Conservation (phyloP, 2,113 vertebrate species). For the Osmerus eperlanus region DNA sequence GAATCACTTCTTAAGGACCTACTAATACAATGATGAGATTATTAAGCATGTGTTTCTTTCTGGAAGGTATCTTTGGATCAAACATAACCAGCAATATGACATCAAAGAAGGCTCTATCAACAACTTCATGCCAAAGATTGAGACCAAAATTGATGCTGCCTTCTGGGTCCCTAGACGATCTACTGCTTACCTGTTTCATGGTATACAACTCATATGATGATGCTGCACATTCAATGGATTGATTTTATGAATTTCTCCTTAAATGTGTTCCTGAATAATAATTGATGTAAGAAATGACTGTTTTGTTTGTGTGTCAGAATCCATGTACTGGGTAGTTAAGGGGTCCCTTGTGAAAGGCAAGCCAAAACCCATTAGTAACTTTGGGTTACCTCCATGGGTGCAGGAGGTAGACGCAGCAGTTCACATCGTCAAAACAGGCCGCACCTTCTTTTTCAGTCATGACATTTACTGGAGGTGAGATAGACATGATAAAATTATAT, state of each 20-base stretch:
- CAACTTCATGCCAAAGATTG: conserved; percentile 74
- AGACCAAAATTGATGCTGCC: conserved; percentile 69
- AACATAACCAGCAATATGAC: conserved; percentile 59
- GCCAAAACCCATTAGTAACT: conserved; percentile 60
- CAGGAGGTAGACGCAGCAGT: conserved; percentile 69
- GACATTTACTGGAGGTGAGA: conserved; percentile 73
- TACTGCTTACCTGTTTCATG: conserved; percentile 69
- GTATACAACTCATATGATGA: conserved; percentile 40
- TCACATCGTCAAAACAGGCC: conserved; percentile 62
- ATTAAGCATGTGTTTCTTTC: background rate
- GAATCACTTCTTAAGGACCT: background rate
- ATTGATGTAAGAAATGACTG: background rate
- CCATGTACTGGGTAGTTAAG: conserved; percentile 71
- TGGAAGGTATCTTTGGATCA: conserved; percentile 74
- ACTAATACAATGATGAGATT: background rate
- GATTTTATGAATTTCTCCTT: background rate
- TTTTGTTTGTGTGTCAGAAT: conserved; percentile 44
- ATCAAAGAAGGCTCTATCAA: conserved; percentile 71
- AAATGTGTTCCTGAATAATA: background rate
- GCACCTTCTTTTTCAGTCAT: conserved; percentile 72
- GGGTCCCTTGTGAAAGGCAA: conserved; percentile 60
- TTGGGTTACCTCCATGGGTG: conserved; percentile 68
- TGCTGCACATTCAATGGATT: background rate
- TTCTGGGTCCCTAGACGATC: conserved; percentile 68
- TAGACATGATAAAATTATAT: background rate